Conservation (phyloP, 2,797 vertebrate genomes). For the Helicolenus hilgendorfi region DNA sequence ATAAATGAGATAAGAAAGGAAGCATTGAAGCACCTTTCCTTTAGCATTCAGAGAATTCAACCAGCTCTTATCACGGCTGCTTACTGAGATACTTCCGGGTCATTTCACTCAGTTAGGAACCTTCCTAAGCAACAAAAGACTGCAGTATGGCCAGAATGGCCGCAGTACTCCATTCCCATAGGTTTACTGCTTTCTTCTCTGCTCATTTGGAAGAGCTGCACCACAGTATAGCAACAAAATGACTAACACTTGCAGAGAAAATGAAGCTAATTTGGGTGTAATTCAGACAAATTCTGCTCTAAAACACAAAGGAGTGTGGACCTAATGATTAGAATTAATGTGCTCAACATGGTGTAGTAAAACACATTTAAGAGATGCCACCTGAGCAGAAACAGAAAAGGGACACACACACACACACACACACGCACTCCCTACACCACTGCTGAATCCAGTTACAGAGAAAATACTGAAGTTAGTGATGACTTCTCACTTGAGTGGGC, state of each 20-base stretch:
- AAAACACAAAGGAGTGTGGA: constrained; percentile 20
- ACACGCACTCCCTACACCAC: background rate
- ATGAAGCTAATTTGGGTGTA: constrained; percentile 8
- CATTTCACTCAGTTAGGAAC: background rate
- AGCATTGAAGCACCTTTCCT: background rate
- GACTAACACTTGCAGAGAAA: constrained; percentile 2
- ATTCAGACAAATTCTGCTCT: constrained; percentile 37
- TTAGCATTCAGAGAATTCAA: background rate
- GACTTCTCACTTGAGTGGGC: constrained; percentile 47
- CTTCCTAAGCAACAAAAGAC: background rate
- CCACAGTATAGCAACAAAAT: background rate
- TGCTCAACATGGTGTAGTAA: constrained; percentile 35
- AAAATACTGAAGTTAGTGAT: constrained; percentile 16
- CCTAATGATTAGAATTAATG: constrained; percentile 51
- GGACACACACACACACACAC: background rate
- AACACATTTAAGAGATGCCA: constrained; percentile 12
- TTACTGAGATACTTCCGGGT: background rate
- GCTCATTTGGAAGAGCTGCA: background rate
- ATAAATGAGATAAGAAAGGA: background rate
- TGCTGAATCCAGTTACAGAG: constrained; percentile 11
- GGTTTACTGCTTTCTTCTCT: background rate
- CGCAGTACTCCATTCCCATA: background rate
- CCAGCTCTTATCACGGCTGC: background rate
- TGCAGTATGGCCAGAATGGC: background rate
- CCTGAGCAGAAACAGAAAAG: constrained; percentile 23